Evolutionary conservation across 2,888 invertebrate species (phyloP), one percentile per base, ranked within the genome.

Genomic region (Sminthurides aquaticus): DNA sequence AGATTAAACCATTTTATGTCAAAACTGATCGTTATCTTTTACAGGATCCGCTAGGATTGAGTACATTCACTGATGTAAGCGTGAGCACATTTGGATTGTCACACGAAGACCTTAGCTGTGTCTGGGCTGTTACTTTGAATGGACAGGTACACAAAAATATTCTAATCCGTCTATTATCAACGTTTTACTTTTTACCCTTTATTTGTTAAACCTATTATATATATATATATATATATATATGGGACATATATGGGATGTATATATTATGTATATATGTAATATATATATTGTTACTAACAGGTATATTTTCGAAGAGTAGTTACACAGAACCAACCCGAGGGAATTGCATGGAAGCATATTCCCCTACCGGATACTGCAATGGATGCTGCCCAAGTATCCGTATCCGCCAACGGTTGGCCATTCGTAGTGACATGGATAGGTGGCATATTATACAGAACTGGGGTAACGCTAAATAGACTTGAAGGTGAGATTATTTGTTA

Each of bases 111-210:
- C 75, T 85, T 49, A 82, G 92, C 75, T 81, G 88, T 67, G 93
- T 96, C 8, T 96, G 95, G 95, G 90, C 92, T 11, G 90, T 95
- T 61, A 95, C 95, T 28, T 89, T 93, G 34, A 88, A 91, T 77
- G 94, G 94, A 61, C 82, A 92, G 76, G 90, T 88, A 79, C 77
- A 76, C 72, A n/a, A n/a, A 68, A 20, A 49, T 61, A 11, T 55
- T 15, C 11, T 25, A 24, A 61, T n/a, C 11, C 25, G 18, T 20
- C 15, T 52, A 54, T 28, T n/a, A n/a, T n/a, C n/a, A n/a, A n/a
- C n/a, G n/a, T n/a, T n/a, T n/a, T n/a, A n/a, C n/a, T n/a, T n/a
- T n/a, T n/a, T n/a, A n/a, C n/a, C n/a, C n/a, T n/a, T n/a, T n/a
- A n/a, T n/a, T n/a, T n/a, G n/a, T n/a, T n/a, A n/a, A n/a, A n/a